Evolutionary conservation across 2,888 invertebrate species (phyloP).

Genomic region (Desoria tigrina): DNA sequence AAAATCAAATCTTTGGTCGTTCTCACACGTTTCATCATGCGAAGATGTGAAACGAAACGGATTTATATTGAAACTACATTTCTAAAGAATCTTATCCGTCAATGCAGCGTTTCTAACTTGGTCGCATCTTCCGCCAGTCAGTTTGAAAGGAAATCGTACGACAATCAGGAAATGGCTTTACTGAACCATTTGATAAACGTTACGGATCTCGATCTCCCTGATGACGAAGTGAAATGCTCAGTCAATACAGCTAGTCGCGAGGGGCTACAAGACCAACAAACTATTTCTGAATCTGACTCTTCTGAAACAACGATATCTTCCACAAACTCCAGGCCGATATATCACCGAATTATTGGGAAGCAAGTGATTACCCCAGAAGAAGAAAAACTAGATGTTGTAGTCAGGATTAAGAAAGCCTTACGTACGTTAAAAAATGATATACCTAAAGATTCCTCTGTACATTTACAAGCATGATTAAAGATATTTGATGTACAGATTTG

Average conservation of each 20-base stretch:
- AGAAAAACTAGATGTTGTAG: constrained; percentile 7
- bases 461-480: background rate
- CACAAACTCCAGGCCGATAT: background rate
- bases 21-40: no score
- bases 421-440: background rate
- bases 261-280: no score
- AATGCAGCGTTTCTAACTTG: background rate
- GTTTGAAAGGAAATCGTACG: background rate
- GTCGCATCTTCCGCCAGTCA: background rate
- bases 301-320: constrained; percentile 3
- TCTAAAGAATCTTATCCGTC: background rate
- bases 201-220: background rate
- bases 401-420: constrained; percentile 25
- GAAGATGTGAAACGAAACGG: no score
- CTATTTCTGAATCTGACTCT: no score
- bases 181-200: background rate
- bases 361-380: constrained; percentile 19
- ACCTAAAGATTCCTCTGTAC: no score
- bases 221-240: no score
- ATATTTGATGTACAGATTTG: constrained; percentile 8
- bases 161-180: background rate
- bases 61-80: no score
- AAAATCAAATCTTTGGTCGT: no score
- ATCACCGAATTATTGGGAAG: constrained; percentile 24
- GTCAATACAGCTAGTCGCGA: no score